Conservation (phyloP, 1,140 invertebrate genomes). For the Homalodisca vitripennis region DNA sequence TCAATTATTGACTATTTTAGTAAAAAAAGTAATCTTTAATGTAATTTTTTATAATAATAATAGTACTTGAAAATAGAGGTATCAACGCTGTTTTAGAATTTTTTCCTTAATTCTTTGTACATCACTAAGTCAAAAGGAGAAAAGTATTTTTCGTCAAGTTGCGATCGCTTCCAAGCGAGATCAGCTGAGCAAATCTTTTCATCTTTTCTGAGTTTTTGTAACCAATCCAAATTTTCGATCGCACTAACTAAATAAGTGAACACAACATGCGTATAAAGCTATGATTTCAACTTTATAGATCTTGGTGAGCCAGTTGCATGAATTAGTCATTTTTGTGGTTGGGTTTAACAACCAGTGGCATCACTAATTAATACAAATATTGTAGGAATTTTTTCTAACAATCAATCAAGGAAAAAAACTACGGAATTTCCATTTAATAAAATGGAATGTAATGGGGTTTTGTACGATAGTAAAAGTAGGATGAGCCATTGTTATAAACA, state of each 20-base stretch:
- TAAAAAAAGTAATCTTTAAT: no score
- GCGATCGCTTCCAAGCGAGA: slow-evolving; percentile 29
- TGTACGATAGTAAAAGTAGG: slow-evolving; percentile 29
- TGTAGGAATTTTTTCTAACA: background rate
- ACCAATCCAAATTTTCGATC: slow-evolving; percentile 38
- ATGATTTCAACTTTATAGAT: slow-evolving; percentile 31
- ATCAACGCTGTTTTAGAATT: slow-evolving; percentile 20
- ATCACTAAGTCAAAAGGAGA: slow-evolving; percentile 28
- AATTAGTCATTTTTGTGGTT: slow-evolving; percentile 27
- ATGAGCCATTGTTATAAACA: slow-evolving; percentile 26
- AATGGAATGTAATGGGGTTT: slow-evolving; percentile 18
- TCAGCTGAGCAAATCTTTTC: slow-evolving; percentile 30
- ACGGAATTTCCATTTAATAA: slow-evolving; percentile 26
- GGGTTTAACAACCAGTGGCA: slow-evolving; percentile 28
- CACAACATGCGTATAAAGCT: no score
- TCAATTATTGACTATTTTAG: no score
- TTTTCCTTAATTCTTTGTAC: slow-evolving; percentile 23
- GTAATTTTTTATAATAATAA: no score
- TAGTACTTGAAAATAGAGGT: slow-evolving; percentile 21
- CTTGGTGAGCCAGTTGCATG: slow-evolving; percentile 29
- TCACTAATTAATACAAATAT: no score
- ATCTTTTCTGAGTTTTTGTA: slow-evolving; percentile 29
- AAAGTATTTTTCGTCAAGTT: slow-evolving; percentile 20
- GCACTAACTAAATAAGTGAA: slow-evolving; percentile 36
- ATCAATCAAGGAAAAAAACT: slow-evolving; percentile 8